Evolutionary conservation across 1,140 invertebrate genomes (phyloP), one percentile per base, ranked within the genome.

Genomic region (Drosophila insularis): DNA sequence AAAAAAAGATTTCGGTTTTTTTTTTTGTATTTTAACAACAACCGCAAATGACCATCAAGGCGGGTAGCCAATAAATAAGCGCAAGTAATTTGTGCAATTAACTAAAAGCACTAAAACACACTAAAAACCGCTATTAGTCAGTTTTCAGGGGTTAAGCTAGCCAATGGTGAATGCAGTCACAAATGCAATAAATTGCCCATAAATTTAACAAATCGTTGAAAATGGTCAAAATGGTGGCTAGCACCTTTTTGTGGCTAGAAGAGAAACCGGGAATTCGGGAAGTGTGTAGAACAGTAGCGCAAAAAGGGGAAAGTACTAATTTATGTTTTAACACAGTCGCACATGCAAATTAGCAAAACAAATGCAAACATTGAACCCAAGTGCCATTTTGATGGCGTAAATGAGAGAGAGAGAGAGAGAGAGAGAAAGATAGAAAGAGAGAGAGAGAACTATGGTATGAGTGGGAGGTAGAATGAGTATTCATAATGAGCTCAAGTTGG

Each of bases 301-400:
- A 14, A 27, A 14, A 46, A 17, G 43, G 43, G 43, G 43, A 11
- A 50, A 65, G 67, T 64, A 71, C 66, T 74, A 78, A 86, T 86
- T 86, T 86, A 86, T 86, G 82, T 70, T 85, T 78, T 69, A 70
- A 69, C 81, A 78, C 64, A 81, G 70, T 86, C 74, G 68, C 81
- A 86, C 79, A 81, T 86, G 82, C 76, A 86, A 86, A 86, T 86
- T 86, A 82, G 82, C 79, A 65, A 50, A 68, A 71, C 46, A 64
- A 75, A 63, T 71, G 68, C 64, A 77, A 74, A 71, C 67, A 74
- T 71, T 65, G 50, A 70, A 43, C 37, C 10, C 19, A 17, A 32
- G 46, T 40, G 21, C 23, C 11, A 21, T 60, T 27, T 14, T 8
- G 19, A 19, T 19, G 32, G 56, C 4, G 14, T n/a, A n/a, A n/a